Evolutionary conservation across 2,113 vertebrate genomes (phyloP).

Genomic region (Antechinus stuartii): DNA sequence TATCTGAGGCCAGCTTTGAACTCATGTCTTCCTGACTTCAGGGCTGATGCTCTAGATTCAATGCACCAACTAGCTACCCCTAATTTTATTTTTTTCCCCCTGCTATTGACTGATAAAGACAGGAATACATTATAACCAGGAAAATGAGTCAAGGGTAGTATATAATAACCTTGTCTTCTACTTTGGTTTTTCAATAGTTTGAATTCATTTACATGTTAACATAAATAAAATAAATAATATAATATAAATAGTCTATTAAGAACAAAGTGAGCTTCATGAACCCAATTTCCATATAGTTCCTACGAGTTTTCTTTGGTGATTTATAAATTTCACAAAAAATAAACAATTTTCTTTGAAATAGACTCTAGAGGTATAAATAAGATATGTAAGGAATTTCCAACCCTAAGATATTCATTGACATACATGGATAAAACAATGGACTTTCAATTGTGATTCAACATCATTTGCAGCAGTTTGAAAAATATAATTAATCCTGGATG

Average conservation of each 20-base stretch:
- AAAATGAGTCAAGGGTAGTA: neutral
- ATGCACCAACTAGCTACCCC: no score
- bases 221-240: neutral
- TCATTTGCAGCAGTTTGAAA: neutral
- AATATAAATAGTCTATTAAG: neutral
- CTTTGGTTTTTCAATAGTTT: neutral
- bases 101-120: neutral
- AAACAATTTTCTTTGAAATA: neutral
- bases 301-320: neutral
- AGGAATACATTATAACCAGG: neutral
- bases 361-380: neutral
- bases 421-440: neutral
- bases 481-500: neutral
- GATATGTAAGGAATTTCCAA: neutral
- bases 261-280: neutral
- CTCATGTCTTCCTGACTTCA: no score
- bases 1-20: no score
- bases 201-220: neutral
- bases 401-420: neutral
- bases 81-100: neutral
- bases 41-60: no score
- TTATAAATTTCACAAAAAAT: neutral
- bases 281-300: neutral
- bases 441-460: neutral
- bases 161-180: neutral